Percentiles rank a stretch among this genome's conserved stretches.
phyloP scores from a whole-genome alignment of 2,797 vertebrate genomes.

The Petrocephalus sullivani region DNA sequence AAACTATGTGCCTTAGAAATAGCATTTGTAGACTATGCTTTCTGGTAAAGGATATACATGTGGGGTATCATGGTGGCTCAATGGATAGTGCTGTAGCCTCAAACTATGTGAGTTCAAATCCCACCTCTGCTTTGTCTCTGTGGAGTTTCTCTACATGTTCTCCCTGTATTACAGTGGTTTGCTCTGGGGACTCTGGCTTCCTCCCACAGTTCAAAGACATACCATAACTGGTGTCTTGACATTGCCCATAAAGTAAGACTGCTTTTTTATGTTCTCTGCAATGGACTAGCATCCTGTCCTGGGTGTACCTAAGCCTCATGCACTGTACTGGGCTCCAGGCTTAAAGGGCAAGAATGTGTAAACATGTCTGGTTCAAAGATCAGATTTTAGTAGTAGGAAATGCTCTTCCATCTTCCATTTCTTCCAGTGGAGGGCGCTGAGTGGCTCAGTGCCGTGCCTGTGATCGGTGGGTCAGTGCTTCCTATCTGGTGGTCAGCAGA shows the following conservation, averaged over 20 bases:
- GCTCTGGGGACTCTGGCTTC: background rate
- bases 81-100: background rate
- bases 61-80: background rate
- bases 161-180: background rate
- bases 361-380: background rate
- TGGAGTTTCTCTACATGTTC: background rate
- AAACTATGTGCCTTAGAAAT: background rate
- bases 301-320: background rate
- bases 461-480: background rate
- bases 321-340: background rate
- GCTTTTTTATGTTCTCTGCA: background rate
- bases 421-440: background rate
- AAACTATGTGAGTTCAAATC: background rate
- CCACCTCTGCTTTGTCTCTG: background rate
- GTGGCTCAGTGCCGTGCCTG: background rate
- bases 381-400: background rate
- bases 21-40: background rate
- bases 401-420: background rate
- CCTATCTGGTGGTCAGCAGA: background rate
- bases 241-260: background rate
- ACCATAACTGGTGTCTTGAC: background rate
- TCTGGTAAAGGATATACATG: background rate
- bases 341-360: background rate
- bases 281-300: background rate
- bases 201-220: background rate